phyloP scores from a whole-genome alignment of 2,888 invertebrate species.

The Phlogophora meticulosa region DNA sequence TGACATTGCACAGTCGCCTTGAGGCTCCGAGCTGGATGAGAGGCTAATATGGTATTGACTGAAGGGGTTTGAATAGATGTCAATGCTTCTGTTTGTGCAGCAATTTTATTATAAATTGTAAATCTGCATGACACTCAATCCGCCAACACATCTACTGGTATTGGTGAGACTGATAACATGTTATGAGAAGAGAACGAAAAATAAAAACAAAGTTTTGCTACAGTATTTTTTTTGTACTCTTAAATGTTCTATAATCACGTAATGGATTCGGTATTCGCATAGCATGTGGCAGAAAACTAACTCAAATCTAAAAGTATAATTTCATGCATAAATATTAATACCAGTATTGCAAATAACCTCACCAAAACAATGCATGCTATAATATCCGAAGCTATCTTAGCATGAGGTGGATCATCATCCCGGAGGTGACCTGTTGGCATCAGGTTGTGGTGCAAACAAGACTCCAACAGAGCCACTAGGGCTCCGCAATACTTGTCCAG shows the following conservation, averaged over 20 bases:
- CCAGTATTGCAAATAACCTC: conserved; percentile 77
- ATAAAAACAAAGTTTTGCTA: background rate
- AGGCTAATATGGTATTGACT: no score
- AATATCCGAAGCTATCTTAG: conserved; percentile 98
- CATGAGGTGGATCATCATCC: conserved; percentile 98
- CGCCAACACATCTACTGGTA: no score
- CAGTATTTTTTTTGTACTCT: background rate
- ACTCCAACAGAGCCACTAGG: conserved; percentile 96
- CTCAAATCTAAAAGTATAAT: background rate
- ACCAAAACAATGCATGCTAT: conserved; percentile 98
- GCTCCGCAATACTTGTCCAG: conserved; percentile 96
- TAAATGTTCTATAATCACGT: background rate
- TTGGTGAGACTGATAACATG: no score
- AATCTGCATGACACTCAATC: no score
- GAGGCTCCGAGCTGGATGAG: no score
- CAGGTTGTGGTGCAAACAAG: conserved; percentile 97
- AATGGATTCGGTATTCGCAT: background rate
- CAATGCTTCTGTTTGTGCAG: no score
- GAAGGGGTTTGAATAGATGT: no score
- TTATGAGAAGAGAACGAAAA: background rate
- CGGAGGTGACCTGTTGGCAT: conserved; percentile 93
- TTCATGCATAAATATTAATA: background rate
- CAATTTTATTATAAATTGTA: no score
- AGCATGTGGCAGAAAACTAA: background rate
- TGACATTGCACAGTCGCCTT: no score